Base-by-base conservation (phyloP, 2,113 vertebrate species). In the Heloderma charlesbogerti region DNA sequence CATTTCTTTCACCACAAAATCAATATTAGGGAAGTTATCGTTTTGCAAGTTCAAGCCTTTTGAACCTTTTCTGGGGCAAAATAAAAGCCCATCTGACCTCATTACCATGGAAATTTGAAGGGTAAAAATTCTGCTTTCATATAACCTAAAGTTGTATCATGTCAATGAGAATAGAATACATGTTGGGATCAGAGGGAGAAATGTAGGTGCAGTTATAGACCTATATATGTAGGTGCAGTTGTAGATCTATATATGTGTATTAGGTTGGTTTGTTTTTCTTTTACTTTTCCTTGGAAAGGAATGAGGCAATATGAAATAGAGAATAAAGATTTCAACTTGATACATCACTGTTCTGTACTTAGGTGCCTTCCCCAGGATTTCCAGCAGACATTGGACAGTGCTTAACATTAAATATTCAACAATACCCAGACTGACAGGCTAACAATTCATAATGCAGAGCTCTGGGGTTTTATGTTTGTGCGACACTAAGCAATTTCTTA, bases 341-440 rank as follows among this genome's bases (percentile, higher is more conserved):
- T 69, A 27, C 84, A 79, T 86, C 1, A 10, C 54, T 75, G 16
- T 86, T 48, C 34, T 48, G 0, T 9, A 48, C 34, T 90, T 88
- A 34, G 16, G 34, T 37, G 63, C 10, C 69, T 48, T n/a, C n/a
- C n/a, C n/a, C 37, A 67, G 45, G n/a, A 79, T 43, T 90, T 69
- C 74, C 34, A 69, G 60, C 72, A 77, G 88, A 66, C 66, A 54
- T 54, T 54, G 89, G 83, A 79, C 45, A 90, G 34, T 54, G 8
- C 48, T 86, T 78, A 54, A 78, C 63, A 86, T 88, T 88, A 88
- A 88, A 88, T 90, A 75, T 78, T 71, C 79, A 90, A 51, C 67
- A 66, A 77, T 72, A 85, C 34, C 54, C 72, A 78, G 31, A 67
- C 40, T 67, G 83, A 89, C 88, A 82, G 80, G 82, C 43, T 90